Conservation (phyloP, 2,113 vertebrate genomes). For the Tachuris rubrigastra region DNA sequence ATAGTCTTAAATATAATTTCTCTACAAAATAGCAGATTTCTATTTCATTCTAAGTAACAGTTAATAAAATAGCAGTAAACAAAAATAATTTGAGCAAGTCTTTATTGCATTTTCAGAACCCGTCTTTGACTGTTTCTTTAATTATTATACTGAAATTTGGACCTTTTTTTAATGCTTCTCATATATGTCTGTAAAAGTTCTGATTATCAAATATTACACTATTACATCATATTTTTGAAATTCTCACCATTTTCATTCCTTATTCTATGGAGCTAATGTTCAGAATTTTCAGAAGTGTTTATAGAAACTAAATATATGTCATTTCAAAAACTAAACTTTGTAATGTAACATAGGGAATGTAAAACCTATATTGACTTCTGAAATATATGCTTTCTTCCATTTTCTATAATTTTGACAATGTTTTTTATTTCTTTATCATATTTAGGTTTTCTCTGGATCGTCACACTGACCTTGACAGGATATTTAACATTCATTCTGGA, state of each 20-base stretch:
- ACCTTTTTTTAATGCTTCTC: background rate
- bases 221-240: background rate
- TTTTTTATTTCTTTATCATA: background rate
- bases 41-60: background rate
- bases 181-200: background rate
- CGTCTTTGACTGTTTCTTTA: background rate
- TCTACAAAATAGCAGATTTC: background rate
- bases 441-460: slow-evolving; percentile 82
- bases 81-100: background rate
- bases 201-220: background rate
- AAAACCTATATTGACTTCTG: background rate
- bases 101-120: background rate
- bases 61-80: background rate
- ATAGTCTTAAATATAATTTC: background rate
- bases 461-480: slow-evolving; percentile 83
- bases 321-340: background rate
- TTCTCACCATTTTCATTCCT: background rate
- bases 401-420: background rate
- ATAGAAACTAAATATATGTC: background rate
- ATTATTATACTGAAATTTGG: background rate
- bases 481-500: slow-evolving; percentile 84
- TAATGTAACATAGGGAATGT: background rate
- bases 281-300: background rate
- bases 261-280: background rate
- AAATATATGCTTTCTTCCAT: background rate